phyloP scores from a whole-genome alignment of 2,888 invertebrate genomes.

The Anarsia innoxiella region DNA sequence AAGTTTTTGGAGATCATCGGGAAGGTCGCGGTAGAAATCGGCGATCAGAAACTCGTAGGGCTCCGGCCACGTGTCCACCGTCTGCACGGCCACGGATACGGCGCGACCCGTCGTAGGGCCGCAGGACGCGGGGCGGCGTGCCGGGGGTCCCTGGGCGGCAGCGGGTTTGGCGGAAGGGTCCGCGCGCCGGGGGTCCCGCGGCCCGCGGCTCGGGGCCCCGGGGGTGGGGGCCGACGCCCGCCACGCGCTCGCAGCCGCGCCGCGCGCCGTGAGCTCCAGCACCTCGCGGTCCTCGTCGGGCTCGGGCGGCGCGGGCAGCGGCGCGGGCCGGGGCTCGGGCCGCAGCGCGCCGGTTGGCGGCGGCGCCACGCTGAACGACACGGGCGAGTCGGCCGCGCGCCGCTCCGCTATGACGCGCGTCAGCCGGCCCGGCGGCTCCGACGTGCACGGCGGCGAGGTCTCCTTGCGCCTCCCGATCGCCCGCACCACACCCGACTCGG shows the following conservation, averaged over 20 bases:
- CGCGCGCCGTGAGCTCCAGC: slow-evolving; percentile 65
- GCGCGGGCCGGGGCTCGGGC: slow-evolving; percentile 20
- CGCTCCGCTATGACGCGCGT: slow-evolving; percentile 70
- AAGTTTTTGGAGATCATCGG: slow-evolving; percentile 38
- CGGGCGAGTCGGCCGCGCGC: slow-evolving; percentile 58
- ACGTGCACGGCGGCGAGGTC: slow-evolving; percentile 79
- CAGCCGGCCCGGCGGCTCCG: slow-evolving; percentile 45
- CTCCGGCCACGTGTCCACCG: slow-evolving; percentile 80
- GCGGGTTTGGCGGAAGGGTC: background rate
- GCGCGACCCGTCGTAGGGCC: slow-evolving; percentile 15
- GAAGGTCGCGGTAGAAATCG: slow-evolving; percentile 73
- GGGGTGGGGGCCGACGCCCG: slow-evolving; percentile 16
- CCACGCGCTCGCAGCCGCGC: slow-evolving; percentile 20
- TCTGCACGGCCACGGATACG: slow-evolving; percentile 68
- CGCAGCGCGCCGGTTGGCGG: slow-evolving; percentile 30
- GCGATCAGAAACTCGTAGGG: slow-evolving; percentile 85
- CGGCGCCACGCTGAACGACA: slow-evolving; percentile 55
- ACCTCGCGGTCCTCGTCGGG: slow-evolving; percentile 39
- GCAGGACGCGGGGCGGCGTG: slow-evolving; percentile 15
- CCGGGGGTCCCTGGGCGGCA: slow-evolving; percentile 12
- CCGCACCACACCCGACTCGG: slow-evolving; percentile 79
- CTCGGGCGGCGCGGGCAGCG: slow-evolving; percentile 16
- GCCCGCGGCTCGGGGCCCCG: background rate
- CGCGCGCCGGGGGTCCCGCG: background rate
- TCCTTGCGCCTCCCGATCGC: too few relatives aligned